Evolutionary conservation across 2,888 invertebrate genomes (phyloP), one percentile per base, ranked within the genome.

Genomic region (Drosophila maculinotata): DNA sequence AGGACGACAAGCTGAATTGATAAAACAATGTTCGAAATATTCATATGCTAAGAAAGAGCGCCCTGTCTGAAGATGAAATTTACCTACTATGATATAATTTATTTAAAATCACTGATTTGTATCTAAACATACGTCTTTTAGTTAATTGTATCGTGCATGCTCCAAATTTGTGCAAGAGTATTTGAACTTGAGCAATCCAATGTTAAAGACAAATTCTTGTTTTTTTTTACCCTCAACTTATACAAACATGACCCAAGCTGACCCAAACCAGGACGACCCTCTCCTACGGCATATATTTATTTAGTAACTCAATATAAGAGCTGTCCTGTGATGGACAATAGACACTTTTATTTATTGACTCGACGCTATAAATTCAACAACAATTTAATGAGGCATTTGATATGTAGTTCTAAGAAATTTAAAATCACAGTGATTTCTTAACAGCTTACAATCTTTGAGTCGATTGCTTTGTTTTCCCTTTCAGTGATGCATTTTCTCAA

Each of bases 281-380:
- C 35, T 48, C 45, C 62, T 54, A 48, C 56, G 78, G 53, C 62
- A 59, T 41, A 48, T 75, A 64, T 76, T 82, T 76, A 83, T 54
- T 68, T 63, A 69, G 57, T 64, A 63, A 56, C 51, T 56, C 52
- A 57, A 77, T 64, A 58, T 60, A 51, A 15, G 1, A 14, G 8
- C 9, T 26, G 9, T 5, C 7, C 10, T 15, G 38, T 30, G 30
- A 25, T 10, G 31, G 44, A 30, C 49, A 62, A 26, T 47, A 23
- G 35, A 28, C 39, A 45, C 44, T 56, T 41, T 54, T 76, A 57
- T 77, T 68, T 77, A 59, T 54, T 63, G 49, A 26, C 35, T 15
- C 39, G 38, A 15, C 20, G 36, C 39, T 33, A 49, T 56, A 49
- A 57, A 67, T 67, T 64, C 20, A 30, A 31, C 17, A 20, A 45